Base-by-base conservation (phyloP, 1,140 invertebrate species). In the Drosophila sp. region DNA sequence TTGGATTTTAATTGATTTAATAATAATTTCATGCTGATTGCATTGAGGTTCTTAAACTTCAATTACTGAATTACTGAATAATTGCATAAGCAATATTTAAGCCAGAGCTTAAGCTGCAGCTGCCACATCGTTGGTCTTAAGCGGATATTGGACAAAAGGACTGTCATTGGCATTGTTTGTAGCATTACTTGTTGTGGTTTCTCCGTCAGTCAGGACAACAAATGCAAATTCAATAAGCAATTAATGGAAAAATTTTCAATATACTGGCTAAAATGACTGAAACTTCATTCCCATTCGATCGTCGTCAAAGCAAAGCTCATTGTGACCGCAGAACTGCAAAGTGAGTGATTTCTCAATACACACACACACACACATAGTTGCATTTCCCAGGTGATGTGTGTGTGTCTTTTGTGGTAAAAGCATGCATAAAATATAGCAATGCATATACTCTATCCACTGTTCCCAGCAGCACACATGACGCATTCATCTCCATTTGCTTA, bases 361-460 rank as follows among this genome's bases (percentile, higher is more conserved):
- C 21, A 48, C 25, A 7, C 32, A 41, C 7, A 32, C 36, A 40
- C 34, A 40, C 53, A 45, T 54, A n/a, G n/a, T n/a, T n/a, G 11
- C 40, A 25, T 34, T 34, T 14, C 18, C 38, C 5, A 21, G 6
- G 14, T 64, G 8, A n/a, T 48, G 29, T 36, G 13, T 46, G 48
- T 50, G 54, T 72, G 65, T 46, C 69, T 57, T 78, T 75, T 84
- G 77, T 72, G 70, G 82, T 36, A 80, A 65, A 64, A 72, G 83
- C 61, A 74, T 89, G 79, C 83, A 83, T 89, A 83, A 89, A 89
- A 89, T 89, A 89, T 89, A 83, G 76, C 83, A 83, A 83, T 87
- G 66, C 67, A 66, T 61, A 53, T 40, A 29, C 67, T 70, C 59
- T 75, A 16, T 41, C 4, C n/a, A 11, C 36, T 65, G 70, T 59